Evolutionary conservation across 2,888 invertebrate genomes (phyloP), one percentile per base, ranked within the genome.

Genomic region (Eupithecia tripunctaria): DNA sequence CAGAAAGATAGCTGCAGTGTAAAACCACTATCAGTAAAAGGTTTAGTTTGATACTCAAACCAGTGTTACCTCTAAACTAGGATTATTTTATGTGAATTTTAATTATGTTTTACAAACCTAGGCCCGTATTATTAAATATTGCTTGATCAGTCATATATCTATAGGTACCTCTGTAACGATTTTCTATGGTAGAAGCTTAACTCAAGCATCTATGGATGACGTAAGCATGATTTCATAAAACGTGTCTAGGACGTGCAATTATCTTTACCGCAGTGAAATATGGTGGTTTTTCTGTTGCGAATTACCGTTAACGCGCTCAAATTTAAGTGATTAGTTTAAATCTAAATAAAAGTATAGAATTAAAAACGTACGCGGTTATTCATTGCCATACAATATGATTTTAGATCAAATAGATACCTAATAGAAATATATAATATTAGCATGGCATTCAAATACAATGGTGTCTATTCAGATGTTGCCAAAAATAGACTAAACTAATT

Each of bases 21-120:
- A 32, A 32, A 32, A 32, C 32, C 32, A 32, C 6, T 32, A 32
- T 32, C 6, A 1, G 6, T 73, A 56, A 51, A n/a, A n/a, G 67
- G 69, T 67, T 70, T 51, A 64, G 65, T 69, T 43, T 14, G 32
- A 73, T 73, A 74, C 73, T 70, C 73, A 27, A 64, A 64, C 70
- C 70, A 64, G 70, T 73, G 73, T 38, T 73, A 70, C 70, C 73
- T 73, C 73, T 70, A 59, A 67, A 51, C 14, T 51, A 68, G 43
- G 65, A 66, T 70, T 66, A 41, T 32, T 59, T 70, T 67, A 21
- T 69, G 38, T 38, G 38, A 15, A 51, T 66, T 67, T 56, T 63
- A 43, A 56, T 56, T 64, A 36, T 43, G n/a, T 3, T 32, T 6
- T 32, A 32, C 6, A 6, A 32, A 32, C 6, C 0, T 6, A 6